phyloP scores from a whole-genome alignment of 2,113 vertebrate species.

The Lycaon pictus region DNA sequence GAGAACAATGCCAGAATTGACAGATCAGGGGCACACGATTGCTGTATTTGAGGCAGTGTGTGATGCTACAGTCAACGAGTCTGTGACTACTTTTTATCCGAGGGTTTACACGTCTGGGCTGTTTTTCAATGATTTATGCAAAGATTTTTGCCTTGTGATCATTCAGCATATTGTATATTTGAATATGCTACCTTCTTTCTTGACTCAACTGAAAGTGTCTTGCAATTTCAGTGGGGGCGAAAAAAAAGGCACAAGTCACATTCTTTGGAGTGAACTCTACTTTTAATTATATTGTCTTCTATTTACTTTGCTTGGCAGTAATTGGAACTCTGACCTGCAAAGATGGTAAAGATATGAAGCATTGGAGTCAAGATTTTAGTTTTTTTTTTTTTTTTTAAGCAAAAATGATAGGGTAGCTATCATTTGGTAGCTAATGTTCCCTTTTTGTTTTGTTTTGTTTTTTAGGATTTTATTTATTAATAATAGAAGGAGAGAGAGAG shows the following conservation, averaged over 20 bases:
- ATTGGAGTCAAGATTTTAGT: neutral
- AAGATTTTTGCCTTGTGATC: constrained; percentile 44
- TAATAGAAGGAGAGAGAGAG: too few relatives aligned
- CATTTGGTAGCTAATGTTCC: neutral
- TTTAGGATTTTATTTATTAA: too few relatives aligned
- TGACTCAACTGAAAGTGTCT: neutral
- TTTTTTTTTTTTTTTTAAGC: neutral
- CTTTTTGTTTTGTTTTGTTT: neutral
- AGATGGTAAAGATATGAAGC: neutral
- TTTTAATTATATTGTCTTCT: neutral
- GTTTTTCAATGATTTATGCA: neutral
- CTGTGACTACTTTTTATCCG: neutral
- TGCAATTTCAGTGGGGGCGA: neutral
- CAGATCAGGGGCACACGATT: neutral
- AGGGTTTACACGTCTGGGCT: neutral
- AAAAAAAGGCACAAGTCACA: neutral
- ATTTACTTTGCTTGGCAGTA: neutral
- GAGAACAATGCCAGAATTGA: neutral
- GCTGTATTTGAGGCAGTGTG: neutral
- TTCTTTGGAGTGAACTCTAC: neutral
- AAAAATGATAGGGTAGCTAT: neutral
- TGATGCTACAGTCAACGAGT: constrained; percentile 13
- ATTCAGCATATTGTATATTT: neutral
- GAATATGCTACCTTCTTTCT: neutral
- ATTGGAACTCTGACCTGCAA: neutral